Base-by-base conservation (phyloP, 1,140 invertebrate species). In the Oreohelix idahoensis region DNA sequence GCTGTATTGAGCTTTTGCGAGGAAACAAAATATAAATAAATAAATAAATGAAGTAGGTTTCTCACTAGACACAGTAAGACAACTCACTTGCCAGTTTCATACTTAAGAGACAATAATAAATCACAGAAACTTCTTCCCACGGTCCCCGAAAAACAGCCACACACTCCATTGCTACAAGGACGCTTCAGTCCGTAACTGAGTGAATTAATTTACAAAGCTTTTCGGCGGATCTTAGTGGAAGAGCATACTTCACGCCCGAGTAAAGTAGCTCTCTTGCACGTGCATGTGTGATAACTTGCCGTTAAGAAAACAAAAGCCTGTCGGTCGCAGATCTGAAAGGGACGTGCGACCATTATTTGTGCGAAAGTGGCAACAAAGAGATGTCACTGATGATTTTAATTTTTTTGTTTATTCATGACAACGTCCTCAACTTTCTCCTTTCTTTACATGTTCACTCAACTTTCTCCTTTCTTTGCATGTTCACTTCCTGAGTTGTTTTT, bases 151-250 rank as follows among this genome's bases (percentile, higher is more conserved):
- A 5, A 32, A 0, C 4, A 66, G 63, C 8, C 51, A 32, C 29
- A 66, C 63, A 66, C n/a, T 66, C 29, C 63, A 66, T 32, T 32
- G 8, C 2, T 17, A 32, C 63, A 35, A 66, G 63, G 29, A 32
- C 29, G 63, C 63, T 66, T 35, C n/a, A 66, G 8, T 32, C 29
- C 29, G 2, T 29, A 66, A 66, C 11, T 11, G 29, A 66, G n/a
- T 66, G 63, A 66, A 66, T 66, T 66, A 66, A 66, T 66, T 66
- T 66, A 32, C 63, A 66, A 29, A 66, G 63, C 63, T 66, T 17
- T 66, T 66, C 29, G n/a, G 29, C n/a, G 2, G 63, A 32, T 66
- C n/a, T 66, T 66, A 35, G 5, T 2, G n/a, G 63, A 66, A 66
- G 4, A 32, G 63, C 5, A n/a, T 66, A 32, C 63, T 66, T n/a